Evolutionary conservation across 2,113 vertebrate genomes (phyloP).

Genomic region (Neopipo cinnamomea): DNA sequence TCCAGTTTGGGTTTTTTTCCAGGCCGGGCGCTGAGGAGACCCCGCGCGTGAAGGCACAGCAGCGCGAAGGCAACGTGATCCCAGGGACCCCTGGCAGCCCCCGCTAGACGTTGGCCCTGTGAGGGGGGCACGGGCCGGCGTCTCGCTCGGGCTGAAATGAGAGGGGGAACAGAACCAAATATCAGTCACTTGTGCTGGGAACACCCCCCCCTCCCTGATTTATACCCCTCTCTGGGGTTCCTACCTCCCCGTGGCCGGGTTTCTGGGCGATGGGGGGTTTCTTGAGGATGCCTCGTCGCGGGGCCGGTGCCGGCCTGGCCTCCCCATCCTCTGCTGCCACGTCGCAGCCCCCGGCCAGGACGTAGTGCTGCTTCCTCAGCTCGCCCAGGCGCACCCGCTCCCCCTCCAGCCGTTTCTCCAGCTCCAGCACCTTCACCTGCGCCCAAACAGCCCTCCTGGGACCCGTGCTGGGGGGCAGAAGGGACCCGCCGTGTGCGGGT

Average conservation of each 20-base stretch:
- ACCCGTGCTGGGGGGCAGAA: neutral
- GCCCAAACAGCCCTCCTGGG: neutral
- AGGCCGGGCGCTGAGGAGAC: neutral
- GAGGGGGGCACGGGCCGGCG: neutral
- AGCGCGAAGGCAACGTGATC: neutral
- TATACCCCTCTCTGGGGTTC: accelerated
- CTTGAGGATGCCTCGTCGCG: slow-evolving; percentile 73
- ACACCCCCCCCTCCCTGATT: accelerated
- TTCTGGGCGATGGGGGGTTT: slow-evolving; percentile 90
- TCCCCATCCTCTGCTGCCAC: neutral
- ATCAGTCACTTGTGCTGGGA: accelerated
- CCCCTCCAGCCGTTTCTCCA: slow-evolving; percentile 85
- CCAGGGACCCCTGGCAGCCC: neutral
- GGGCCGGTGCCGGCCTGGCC: neutral
- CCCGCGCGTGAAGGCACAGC: slow-evolving; percentile 16
- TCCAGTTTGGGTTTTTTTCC: neutral
- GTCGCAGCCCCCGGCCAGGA: slow-evolving; percentile 73
- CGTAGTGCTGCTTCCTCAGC: slow-evolving; percentile 91
- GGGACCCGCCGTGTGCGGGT: accelerated
- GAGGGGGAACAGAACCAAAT: accelerated
- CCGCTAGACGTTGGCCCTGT: neutral
- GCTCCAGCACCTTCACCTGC: slow-evolving; percentile 93
- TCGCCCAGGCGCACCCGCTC: slow-evolving; percentile 90
- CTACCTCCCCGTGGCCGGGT: slow-evolving; percentile 72
- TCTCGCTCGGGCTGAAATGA: slow-evolving; percentile 39